Evolutionary conservation across 53 echinoderm and acorn worm genomes (phyloP).

Genomic region (Henricia sp.): DNA sequence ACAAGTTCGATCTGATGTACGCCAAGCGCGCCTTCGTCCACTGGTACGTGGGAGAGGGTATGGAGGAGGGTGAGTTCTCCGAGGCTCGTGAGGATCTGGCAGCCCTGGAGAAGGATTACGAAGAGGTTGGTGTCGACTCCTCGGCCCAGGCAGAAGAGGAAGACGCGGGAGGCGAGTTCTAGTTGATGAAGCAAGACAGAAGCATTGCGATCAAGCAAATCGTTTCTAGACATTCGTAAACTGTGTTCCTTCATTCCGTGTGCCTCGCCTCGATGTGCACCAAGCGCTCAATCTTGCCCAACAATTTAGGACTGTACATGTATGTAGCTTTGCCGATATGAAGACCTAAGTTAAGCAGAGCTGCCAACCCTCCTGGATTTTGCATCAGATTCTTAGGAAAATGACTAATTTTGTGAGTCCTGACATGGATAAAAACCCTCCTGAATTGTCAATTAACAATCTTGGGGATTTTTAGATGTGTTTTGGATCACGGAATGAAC

Average conservation of each 20-base stretch:
- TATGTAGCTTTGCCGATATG: background rate
- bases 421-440: no score
- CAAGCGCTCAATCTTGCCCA: background rate
- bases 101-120: conserved; percentile 96
- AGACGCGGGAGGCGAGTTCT: no score
- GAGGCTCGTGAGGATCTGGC: conserved; percentile 96
- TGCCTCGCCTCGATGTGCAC: conserved; percentile 36
- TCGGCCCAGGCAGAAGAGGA: no score
- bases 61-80: conserved; percentile 97
- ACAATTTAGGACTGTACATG: background rate
- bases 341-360: background rate
- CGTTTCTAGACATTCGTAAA: background rate
- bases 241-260: background rate
- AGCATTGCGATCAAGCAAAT: background rate
- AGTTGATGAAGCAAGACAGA: background rate
- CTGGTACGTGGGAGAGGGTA: conserved; percentile 97
- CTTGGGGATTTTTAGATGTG: no score
- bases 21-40: conserved; percentile 99
- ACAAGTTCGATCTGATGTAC: conserved; percentile 99
- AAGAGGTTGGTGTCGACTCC: conserved; percentile 87
- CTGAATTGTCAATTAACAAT: no score
- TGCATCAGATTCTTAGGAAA: no score
- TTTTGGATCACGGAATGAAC: no score
- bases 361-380: background rate
- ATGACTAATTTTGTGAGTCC: no score